These are phyloP conservation scores for Formica selysi DNA, from an alignment of 1,140 invertebrate genomes.

Conservation along the genomic window DNA sequence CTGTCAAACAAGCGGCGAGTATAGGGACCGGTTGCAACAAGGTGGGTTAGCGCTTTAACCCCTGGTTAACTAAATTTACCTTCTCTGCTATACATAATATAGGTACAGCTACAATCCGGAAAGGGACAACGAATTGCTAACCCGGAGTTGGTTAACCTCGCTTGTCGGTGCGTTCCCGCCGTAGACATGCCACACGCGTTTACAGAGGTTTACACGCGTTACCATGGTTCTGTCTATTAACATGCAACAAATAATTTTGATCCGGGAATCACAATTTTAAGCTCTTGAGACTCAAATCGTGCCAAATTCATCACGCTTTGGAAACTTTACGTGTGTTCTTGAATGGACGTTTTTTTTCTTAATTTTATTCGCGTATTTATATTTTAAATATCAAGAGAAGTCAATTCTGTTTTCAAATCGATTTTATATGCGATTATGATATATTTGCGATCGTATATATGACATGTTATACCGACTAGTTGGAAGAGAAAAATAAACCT, in stretches of 20 bases:
- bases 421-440: neutral
- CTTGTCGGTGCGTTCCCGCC: slow-evolving; percentile 45
- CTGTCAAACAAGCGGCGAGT: slow-evolving; percentile 58
- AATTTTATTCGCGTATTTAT: neutral
- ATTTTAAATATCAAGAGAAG: neutral
- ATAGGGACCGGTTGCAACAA: slow-evolving; percentile 50
- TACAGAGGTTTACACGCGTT: slow-evolving; percentile 57
- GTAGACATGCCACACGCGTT: slow-evolving; percentile 48
- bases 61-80: slow-evolving; percentile 63
- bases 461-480: neutral
- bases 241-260: slow-evolving; percentile 38
- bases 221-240: slow-evolving; percentile 52
- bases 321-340: neutral
- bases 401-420: neutral
- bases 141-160: slow-evolving; percentile 56
- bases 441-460: neutral
- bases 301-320: neutral
- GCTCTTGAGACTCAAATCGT: neutral
- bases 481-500: neutral
- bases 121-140: slow-evolving; percentile 59
- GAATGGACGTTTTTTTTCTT: neutral
- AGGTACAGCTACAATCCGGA: slow-evolving; percentile 49
- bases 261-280: slow-evolving; percentile 22
- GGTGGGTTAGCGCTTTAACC: slow-evolving; percentile 58
- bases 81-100: slow-evolving; percentile 59